phyloP scores from a whole-genome alignment of 2,888 invertebrate species.

The Punctoribates punctum region DNA sequence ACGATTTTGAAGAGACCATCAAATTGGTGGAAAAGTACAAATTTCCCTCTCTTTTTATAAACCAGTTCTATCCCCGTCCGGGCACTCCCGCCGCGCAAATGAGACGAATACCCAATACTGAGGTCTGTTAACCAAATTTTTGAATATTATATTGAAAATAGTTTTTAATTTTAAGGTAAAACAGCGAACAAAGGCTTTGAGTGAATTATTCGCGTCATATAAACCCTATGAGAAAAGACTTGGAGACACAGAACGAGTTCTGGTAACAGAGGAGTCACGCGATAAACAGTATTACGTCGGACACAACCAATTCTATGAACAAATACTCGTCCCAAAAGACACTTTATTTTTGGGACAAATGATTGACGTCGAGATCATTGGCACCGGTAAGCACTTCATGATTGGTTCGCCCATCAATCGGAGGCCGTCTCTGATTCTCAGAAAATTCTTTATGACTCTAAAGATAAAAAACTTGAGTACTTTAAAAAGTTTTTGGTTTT shows the following conservation, averaged over 20 bases:
- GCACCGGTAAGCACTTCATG: slow-evolving; percentile 56
- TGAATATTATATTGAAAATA: slow-evolving; percentile 12
- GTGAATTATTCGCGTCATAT: slow-evolving; percentile 82
- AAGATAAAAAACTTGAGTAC: not conserved
- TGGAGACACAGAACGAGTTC: slow-evolving; percentile 67
- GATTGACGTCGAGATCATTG: slow-evolving; percentile 69
- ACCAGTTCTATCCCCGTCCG: slow-evolving; percentile 94
- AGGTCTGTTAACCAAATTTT: slow-evolving; percentile 56
- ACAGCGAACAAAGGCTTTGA: slow-evolving; percentile 76
- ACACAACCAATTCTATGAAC: slow-evolving; percentile 93
- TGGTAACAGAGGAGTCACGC: slow-evolving; percentile 89
- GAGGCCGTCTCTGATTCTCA: not conserved
- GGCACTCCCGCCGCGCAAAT: slow-evolving; percentile 94
- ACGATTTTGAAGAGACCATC: slow-evolving; percentile 84
- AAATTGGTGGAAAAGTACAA: slow-evolving; percentile 74
- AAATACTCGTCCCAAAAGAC: slow-evolving; percentile 73
- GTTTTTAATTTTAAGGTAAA: slow-evolving; percentile 65
- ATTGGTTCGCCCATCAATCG: slow-evolving; percentile 50
- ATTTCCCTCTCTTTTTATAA: slow-evolving; percentile 93
- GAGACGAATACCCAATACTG: slow-evolving; percentile 73
- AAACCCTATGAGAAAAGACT: slow-evolving; percentile 70
- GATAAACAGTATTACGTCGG: slow-evolving; percentile 86
- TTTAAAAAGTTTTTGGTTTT: not conserved
- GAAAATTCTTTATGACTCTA: not conserved
- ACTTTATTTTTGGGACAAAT: slow-evolving; percentile 75